Conservation (phyloP, 92 coral and sea anemone species). For the Parazoanthus swiftii region DNA sequence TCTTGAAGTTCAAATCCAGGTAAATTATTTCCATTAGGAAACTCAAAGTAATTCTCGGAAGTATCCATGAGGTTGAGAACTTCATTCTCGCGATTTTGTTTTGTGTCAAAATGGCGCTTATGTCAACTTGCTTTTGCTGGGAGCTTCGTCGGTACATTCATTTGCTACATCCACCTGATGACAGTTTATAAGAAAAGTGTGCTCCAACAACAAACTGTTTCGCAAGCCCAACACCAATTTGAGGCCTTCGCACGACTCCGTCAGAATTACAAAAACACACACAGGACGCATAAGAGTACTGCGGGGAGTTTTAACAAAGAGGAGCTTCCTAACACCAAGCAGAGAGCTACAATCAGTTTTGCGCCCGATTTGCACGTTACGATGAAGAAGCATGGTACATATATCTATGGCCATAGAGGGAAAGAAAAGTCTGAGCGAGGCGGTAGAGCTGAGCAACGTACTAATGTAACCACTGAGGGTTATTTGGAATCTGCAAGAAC, state of each 20-base stretch:
- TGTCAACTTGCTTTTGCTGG: slow-evolving; percentile 20
- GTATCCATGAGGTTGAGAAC: neutral
- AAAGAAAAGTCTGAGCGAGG: neutral
- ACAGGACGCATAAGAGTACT: neutral
- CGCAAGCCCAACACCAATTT: neutral
- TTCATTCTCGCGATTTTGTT: neutral
- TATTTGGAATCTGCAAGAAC: neutral
- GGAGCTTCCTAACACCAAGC: neutral
- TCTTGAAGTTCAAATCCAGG: neutral
- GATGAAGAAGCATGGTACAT: neutral
- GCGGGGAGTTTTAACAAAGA: neutral
- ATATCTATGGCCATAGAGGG: neutral
- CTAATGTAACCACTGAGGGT: neutral
- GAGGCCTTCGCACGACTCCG: neutral
- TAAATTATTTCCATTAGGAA: too few species aligned
- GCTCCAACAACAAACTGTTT: neutral
- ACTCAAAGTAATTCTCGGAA: neutral
- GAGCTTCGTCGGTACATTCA: slow-evolving; percentile 6
- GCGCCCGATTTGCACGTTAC: neutral
- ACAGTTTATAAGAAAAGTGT: neutral
- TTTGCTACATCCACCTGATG: slow-evolving; percentile 19
- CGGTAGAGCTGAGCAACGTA: neutral
- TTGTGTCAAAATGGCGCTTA: slow-evolving; percentile 31
- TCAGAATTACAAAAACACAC: neutral
- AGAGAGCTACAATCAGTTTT: neutral